These are phyloP conservation scores for Endotricha flammealis DNA, from an alignment of 2,888 invertebrate genomes.

Conservation along the genomic window DNA sequence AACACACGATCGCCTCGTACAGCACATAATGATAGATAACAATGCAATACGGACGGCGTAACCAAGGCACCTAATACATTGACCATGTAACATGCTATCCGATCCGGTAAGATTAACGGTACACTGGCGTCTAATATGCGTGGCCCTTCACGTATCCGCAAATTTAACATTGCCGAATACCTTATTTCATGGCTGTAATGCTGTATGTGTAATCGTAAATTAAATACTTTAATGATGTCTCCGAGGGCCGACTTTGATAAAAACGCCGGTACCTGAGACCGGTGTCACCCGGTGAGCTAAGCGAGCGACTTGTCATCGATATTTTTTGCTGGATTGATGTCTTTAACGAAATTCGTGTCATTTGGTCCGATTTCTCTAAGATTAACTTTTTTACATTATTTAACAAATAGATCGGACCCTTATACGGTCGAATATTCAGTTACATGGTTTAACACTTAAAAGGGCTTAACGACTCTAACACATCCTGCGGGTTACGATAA, in stretches of 20 bases:
- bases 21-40: slow-evolving; percentile 5
- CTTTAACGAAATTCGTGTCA: slow-evolving; percentile 77
- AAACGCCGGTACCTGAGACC: slow-evolving; percentile 56
- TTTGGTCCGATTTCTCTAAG: slow-evolving; percentile 73
- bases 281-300: slow-evolving; percentile 55
- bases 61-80: slow-evolving; percentile 8
- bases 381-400: slow-evolving; percentile 74
- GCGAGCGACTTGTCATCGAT: slow-evolving; percentile 64
- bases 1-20: background rate
- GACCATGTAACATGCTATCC: slow-evolving; percentile 6
- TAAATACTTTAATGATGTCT: slow-evolving; percentile 71
- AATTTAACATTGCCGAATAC: slow-evolving; percentile 27
- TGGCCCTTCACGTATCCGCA: slow-evolving; percentile 1
- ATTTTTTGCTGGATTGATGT: slow-evolving; percentile 71
- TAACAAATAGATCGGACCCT: slow-evolving; percentile 77
- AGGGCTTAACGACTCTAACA: slow-evolving; percentile 78
- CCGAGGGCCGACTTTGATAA: slow-evolving; percentile 51
- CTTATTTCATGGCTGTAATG: slow-evolving; percentile 32
- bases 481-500: slow-evolving; percentile 78
- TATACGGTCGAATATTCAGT: slow-evolving; percentile 76
- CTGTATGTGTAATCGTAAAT: slow-evolving; percentile 58
- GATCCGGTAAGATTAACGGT: slow-evolving; percentile 7
- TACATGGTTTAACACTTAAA: slow-evolving; percentile 79
- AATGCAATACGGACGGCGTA: slow-evolving; percentile 4
- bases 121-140: background rate